A percentile compares a stretch with the other conserved stretches of the same genome.
Conservation (phyloP, 1,140 invertebrate species). For the Drosophila triauraria region DNA sequence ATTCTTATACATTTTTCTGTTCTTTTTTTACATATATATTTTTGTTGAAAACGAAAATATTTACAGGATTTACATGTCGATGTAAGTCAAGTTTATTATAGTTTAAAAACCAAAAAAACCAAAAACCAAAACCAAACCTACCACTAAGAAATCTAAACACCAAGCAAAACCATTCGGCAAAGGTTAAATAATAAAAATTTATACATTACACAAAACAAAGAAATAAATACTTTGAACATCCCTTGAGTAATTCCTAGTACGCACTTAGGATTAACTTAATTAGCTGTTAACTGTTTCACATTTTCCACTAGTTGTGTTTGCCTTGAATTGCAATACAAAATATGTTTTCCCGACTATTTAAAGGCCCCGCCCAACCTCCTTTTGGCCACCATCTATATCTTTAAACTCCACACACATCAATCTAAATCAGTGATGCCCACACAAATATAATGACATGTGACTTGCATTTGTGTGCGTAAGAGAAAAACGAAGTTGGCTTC, state of each 20-base stretch:
- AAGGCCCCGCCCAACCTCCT: constrained; percentile 11
- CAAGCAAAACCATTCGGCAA: constrained; percentile 29
- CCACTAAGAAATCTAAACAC: constrained; percentile 34
- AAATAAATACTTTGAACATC: constrained; percentile 1
- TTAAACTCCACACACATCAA: background rate
- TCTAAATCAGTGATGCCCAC: background rate
- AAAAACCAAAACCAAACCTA: constrained; percentile 24
- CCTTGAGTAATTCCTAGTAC: constrained; percentile 20
- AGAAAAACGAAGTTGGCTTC: too few species aligned
- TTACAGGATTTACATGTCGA: constrained; percentile 88
- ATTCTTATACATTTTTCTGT: constrained; percentile 82
- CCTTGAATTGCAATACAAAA: constrained; percentile 23
- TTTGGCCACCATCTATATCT: constrained; percentile 10
- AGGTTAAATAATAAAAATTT: constrained; percentile 50
- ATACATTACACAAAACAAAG: background rate
- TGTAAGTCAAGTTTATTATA: constrained; percentile 86
- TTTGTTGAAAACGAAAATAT: constrained; percentile 76
- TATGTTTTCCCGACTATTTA: constrained; percentile 25
- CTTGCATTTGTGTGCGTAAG: too few species aligned
- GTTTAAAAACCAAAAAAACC: constrained; percentile 48
- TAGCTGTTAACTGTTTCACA: constrained; percentile 40
- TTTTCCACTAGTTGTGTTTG: constrained; percentile 46
- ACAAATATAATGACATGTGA: too few species aligned
- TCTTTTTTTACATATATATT: constrained; percentile 74
- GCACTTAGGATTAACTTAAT: constrained; percentile 27